These are phyloP conservation scores for Crenichthys baileyi DNA, from an alignment of 2,797 vertebrate genomes.

Conservation along the genomic window DNA sequence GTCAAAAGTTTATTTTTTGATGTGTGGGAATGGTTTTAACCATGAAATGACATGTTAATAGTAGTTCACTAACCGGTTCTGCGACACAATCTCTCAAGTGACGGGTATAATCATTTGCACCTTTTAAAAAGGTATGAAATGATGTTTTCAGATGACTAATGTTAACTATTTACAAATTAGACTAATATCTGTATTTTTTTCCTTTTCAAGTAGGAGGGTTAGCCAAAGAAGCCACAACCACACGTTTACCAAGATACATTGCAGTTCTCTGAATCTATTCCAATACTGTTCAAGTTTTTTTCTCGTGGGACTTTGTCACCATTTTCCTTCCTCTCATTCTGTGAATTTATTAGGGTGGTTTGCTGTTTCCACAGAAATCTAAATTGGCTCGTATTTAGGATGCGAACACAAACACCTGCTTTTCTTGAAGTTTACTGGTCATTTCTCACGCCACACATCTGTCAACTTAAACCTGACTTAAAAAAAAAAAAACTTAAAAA, in stretches of 20 bases:
- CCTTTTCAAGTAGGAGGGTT: neutral
- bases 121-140: neutral
- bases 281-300: neutral
- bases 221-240: neutral
- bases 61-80: neutral
- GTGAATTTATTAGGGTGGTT: neutral
- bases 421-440: too few relatives aligned
- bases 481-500: neutral
- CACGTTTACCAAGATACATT: neutral
- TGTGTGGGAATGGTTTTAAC: neutral
- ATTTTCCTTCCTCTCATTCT: neutral
- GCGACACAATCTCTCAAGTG: neutral
- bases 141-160: neutral
- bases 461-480: neutral
- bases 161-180: neutral
- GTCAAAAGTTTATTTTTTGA: neutral
- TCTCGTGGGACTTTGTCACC: neutral
- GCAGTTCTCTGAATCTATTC: neutral
- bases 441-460: too few relatives aligned
- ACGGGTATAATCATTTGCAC: neutral
- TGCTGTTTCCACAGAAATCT: neutral
- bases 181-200: neutral
- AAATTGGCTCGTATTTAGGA: neutral
- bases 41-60: neutral
- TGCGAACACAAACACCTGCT: neutral